Percentiles rank a stretch among this genome's conserved stretches.
phyloP scores from a whole-genome alignment of 1,140 invertebrate genomes.

The Drosophila gunungcola region DNA sequence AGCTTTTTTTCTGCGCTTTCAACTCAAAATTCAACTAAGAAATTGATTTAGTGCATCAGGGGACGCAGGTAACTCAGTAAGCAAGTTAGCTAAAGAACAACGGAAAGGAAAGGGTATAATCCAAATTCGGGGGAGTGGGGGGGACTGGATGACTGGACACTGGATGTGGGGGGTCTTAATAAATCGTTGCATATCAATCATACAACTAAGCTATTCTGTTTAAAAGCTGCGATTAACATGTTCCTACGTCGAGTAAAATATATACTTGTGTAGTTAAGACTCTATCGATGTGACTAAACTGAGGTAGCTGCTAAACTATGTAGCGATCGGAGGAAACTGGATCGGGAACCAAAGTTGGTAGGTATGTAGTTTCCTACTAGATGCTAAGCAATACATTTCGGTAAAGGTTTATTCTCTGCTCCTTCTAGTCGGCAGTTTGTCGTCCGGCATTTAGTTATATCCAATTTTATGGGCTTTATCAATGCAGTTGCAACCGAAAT shows the following conservation, averaged over 20 bases:
- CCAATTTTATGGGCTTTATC: conserved; percentile 20
- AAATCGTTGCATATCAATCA: conserved; percentile 26
- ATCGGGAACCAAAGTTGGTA: conserved; percentile 19
- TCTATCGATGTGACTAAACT: conserved; percentile 65
- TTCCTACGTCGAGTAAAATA: conserved; percentile 73
- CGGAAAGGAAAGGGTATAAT: conserved; percentile 17
- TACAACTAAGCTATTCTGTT: conserved; percentile 51
- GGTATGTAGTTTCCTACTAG: conserved; percentile 26
- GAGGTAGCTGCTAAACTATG: conserved; percentile 64
- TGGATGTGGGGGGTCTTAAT: neutral
- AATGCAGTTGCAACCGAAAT: conserved; percentile 32
- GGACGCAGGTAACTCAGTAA: conserved; percentile 76
- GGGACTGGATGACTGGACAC: no score
- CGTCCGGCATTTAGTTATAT: conserved; percentile 49
- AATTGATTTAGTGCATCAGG: conserved; percentile 74
- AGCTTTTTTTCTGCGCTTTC: conserved; percentile 43
- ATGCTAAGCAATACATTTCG: conserved; percentile 60
- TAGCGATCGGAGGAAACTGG: conserved; percentile 40
- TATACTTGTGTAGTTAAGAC: conserved; percentile 31
- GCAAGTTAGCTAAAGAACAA: conserved; percentile 67
- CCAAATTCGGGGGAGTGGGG: neutral
- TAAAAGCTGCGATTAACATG: conserved; percentile 80
- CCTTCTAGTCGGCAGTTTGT: conserved; percentile 68
- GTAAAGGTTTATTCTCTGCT: conserved; percentile 35
- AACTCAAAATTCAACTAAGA: conserved; percentile 80